These are phyloP conservation scores for Pitangus sulphuratus DNA, from an alignment of 2,797 vertebrate species.

Conservation along the genomic window DNA sequence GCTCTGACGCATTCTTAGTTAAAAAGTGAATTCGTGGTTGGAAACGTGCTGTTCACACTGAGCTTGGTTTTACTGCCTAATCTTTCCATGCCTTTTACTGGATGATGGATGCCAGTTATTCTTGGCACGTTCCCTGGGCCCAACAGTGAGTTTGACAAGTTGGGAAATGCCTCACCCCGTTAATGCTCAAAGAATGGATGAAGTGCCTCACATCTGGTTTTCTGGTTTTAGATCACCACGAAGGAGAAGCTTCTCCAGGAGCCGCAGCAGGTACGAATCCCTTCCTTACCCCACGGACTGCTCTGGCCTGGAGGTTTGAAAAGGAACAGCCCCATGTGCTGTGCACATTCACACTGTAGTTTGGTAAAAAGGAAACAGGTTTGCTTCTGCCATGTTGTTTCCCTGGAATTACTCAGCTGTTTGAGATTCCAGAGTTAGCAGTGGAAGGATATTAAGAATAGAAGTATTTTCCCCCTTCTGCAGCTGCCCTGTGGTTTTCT, in stretches of 20 bases:
- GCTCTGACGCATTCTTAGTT: conserved; percentile 79
- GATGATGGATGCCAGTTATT: conserved; percentile 82
- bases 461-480: neutral
- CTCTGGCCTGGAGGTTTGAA: neutral
- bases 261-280: conserved; percentile 89
- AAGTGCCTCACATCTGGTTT: conserved; percentile 71
- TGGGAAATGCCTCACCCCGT: conserved; percentile 80
- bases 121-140: conserved; percentile 82
- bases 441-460: neutral
- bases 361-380: neutral
- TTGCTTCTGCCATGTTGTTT: accelerated
- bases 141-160: conserved; percentile 84
- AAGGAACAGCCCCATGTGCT: accelerated
- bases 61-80: conserved; percentile 80
- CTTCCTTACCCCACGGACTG: accelerated
- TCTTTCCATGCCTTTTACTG: conserved; percentile 80
- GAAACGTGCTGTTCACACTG: conserved; percentile 80
- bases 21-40: conserved; percentile 80
- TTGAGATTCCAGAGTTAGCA: neutral
- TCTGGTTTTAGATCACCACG: conserved; percentile 89
- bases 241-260: conserved; percentile 93
- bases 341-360: neutral
- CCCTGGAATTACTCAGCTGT: neutral
- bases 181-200: conserved; percentile 46
- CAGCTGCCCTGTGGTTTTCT: neutral